Conservation (phyloP, 2,888 invertebrate species). For the Agriopis marginaria region DNA sequence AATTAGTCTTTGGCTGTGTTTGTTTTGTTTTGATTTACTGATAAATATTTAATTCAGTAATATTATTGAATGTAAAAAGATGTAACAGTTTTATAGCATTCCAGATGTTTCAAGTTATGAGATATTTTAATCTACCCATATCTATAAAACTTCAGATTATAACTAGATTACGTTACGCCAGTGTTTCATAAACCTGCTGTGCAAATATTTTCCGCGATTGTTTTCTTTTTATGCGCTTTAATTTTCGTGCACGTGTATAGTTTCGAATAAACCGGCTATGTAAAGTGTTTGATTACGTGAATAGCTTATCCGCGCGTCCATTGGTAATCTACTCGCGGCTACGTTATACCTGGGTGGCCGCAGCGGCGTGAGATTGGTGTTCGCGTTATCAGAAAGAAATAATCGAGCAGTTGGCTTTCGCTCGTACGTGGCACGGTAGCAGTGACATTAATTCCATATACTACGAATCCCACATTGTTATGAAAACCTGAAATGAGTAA, state of each 20-base stretch:
- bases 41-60: background rate
- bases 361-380: slow-evolving; percentile 49
- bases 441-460: slow-evolving; percentile 58
- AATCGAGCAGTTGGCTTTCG: slow-evolving; percentile 62
- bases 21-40: too few relatives aligned
- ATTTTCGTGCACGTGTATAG: slow-evolving; percentile 46
- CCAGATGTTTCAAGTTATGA: background rate
- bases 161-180: background rate
- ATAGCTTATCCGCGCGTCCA: slow-evolving; percentile 34
- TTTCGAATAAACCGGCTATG: slow-evolving; percentile 61
- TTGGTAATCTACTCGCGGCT: slow-evolving; percentile 56
- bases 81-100: background rate
- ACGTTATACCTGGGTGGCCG: slow-evolving; percentile 48
- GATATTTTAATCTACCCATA: too few relatives aligned
- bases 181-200: slow-evolving; percentile 28
- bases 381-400: slow-evolving; percentile 64
- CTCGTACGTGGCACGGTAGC: slow-evolving; percentile 81
- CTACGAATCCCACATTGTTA: slow-evolving; percentile 25
- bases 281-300: slow-evolving; percentile 49
- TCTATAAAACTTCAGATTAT: too few relatives aligned
- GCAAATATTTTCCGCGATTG: slow-evolving; percentile 30
- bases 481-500: slow-evolving; percentile 56
- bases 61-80: background rate
- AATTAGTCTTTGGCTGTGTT: too few relatives aligned
- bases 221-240: slow-evolving; percentile 11